Evolutionary conservation across 2,797 vertebrate species (phyloP).

Genomic region (Streptopelia turtur): DNA sequence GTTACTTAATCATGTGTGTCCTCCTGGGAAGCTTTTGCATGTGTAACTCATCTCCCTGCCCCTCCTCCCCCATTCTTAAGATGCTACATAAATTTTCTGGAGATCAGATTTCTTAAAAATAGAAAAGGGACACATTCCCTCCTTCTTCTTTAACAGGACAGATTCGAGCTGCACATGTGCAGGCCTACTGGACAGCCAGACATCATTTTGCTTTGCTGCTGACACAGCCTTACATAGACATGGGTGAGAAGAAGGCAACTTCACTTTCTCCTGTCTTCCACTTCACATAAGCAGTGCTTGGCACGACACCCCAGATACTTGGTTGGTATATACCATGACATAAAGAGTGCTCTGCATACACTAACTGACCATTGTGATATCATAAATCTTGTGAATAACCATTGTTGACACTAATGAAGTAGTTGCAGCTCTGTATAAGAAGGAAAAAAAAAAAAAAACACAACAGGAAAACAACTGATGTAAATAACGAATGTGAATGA

Average conservation of each 20-base stretch:
- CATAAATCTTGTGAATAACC: neutral
- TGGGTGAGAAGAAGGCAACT: neutral
- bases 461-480: neutral
- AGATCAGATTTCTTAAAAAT: neutral
- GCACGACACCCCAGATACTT: fast-evolving
- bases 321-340: neutral
- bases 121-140: neutral
- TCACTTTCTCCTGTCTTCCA: fast-evolving
- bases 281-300: neutral
- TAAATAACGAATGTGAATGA: neutral
- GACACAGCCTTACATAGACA: fast-evolving
- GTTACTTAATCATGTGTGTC: neutral
- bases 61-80: neutral
- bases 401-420: neutral
- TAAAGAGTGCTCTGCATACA: neutral
- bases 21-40: neutral
- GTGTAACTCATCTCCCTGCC: neutral
- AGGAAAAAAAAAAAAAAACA: neutral
- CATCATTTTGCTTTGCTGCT: neutral
- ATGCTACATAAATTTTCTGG: neutral
- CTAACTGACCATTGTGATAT: neutral
- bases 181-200: neutral
- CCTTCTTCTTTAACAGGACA: neutral
- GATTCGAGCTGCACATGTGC: fast-evolving
- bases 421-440: no score